Percentiles rank a stretch among this genome's conserved stretches.
Evolutionary conservation across 2,113 vertebrate genomes (phyloP).

Genomic region (Triplophysa rosa): DNA sequence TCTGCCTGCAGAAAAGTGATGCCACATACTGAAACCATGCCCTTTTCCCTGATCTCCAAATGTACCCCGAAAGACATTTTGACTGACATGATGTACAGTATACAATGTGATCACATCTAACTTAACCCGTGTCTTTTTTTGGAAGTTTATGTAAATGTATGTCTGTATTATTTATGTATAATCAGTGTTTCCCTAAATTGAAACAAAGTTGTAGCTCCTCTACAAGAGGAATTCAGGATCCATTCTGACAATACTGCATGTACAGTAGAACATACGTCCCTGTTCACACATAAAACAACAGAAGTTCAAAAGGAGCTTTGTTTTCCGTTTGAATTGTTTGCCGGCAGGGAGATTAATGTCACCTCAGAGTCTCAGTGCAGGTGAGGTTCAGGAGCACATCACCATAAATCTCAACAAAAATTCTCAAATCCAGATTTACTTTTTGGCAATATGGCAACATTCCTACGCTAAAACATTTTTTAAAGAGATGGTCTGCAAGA

Average conservation of each 20-base stretch:
- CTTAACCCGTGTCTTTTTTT: background rate
- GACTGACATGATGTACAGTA: background rate
- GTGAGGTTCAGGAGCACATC: conserved; percentile 55
- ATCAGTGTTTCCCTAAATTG: background rate
- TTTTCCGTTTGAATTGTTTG: conserved; percentile 34
- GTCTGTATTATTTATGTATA: background rate
- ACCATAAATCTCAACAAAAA: conserved; percentile 55
- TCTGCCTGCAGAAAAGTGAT: background rate
- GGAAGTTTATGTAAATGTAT: background rate
- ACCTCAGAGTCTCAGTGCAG: conserved; percentile 39
- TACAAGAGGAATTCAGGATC: background rate
- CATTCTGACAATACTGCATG: conserved; percentile 8
- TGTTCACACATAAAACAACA: conserved; percentile 26
- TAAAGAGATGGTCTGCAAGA: conserved; percentile 5
- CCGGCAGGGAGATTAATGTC: conserved; percentile 48
- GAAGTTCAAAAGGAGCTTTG: conserved; percentile 30
- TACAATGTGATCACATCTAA: background rate
- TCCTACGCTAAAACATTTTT: conserved; percentile 43
- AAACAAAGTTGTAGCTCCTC: background rate
- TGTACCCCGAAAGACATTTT: background rate
- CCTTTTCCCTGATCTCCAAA: background rate
- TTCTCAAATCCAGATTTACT: conserved; percentile 56
- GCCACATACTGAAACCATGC: background rate
- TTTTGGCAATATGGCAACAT: conserved; percentile 60
- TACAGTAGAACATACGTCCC: conserved; percentile 1